phyloP scores from a whole-genome alignment of 2,888 invertebrate species.

The Drosophila pegasa region DNA sequence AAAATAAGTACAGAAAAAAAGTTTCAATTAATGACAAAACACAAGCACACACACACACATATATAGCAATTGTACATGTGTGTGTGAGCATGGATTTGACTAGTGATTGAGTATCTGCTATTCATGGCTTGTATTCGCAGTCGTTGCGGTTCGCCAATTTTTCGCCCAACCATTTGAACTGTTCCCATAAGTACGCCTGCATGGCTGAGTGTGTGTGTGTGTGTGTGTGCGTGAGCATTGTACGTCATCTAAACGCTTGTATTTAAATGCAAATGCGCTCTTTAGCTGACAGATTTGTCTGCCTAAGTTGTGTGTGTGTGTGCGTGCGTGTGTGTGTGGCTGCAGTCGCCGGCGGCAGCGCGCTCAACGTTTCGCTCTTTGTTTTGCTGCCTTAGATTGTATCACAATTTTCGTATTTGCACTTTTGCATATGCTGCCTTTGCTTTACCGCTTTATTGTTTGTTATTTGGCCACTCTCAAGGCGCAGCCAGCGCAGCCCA shows the following conservation, averaged over 20 bases:
- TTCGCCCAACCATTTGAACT: conserved; percentile 42
- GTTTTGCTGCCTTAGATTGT: conserved; percentile 52
- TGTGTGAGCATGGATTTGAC: conserved; percentile 5
- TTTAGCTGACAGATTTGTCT: conserved; percentile 38
- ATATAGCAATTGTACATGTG: neutral
- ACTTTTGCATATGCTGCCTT: conserved; percentile 16
- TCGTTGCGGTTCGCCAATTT: conserved; percentile 63
- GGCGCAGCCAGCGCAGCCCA: neutral
- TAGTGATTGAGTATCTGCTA: conserved; percentile 29
- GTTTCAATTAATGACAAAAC: conserved; percentile 48
- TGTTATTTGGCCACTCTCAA: conserved; percentile 21
- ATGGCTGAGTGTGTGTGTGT: neutral
- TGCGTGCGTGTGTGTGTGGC: conserved; percentile 30
- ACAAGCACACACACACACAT: neutral
- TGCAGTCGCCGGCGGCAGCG: conserved; percentile 38
- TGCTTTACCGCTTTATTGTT: conserved; percentile 24
- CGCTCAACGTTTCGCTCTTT: conserved; percentile 19
- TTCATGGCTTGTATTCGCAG: conserved; percentile 51
- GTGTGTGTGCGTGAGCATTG: conserved; percentile 9
- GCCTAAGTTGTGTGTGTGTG: conserved; percentile 3
- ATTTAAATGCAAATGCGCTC: conserved; percentile 28
- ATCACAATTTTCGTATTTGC: conserved; percentile 32
- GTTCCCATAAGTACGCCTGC: conserved; percentile 21
- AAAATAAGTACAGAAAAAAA: conserved; percentile 47
- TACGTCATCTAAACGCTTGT: conserved; percentile 27